Base-by-base conservation (phyloP, 37 sponge, comb jelly and placozoan genomes). In the Eunapius fragilis region DNA sequence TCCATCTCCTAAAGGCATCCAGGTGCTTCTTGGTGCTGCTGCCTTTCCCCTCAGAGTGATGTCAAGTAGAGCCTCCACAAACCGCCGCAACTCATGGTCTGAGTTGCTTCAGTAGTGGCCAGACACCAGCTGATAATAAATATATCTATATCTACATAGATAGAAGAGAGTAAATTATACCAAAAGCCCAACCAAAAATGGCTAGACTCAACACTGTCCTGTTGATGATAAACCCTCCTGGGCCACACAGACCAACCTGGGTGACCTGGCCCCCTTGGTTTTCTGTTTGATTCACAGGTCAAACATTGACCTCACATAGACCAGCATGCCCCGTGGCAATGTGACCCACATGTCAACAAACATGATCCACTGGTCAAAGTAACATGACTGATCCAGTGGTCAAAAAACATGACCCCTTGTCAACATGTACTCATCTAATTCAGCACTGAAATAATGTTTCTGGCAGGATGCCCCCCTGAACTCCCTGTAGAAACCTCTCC, bases 21-120 rank as follows among this genome's bases (percentile, higher is more conserved):
- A 25, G 23, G 41, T 82, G 71, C 31, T 82, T 68, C 83, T 36
- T 70, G 26, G 71, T 28, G 28, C 73, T 82, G 71, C 45, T 33
- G 83, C 83, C 37, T 72, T 82, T 5, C 83, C 35, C 31, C 31
- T 35, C n/a, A 82, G 74, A 41, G 22, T 45, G 25, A 37, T 69
- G 28, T 25, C 49, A 25, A 47, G 74, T 17, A 82, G 74, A n/a
- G 74, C 47, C 33, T 47, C 74, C 11, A 49, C 83, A 6, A 82
- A 49, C 41, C 37, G 50, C n/a, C 36, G 70, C 7, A 82, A 24
- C 74, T 82, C 74, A 2, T 33, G 70, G 35, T 69, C 70, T 35
- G 32, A 27, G 17, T 31, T 68, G 31, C 30, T 25, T 28, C n/a
- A n/a, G n/a, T n/a, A n/a, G n/a, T n/a, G n/a, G n/a, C 3, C 10